Evolutionary conservation across 2,888 invertebrate species (phyloP).

Genomic region (Euclidia mi): DNA sequence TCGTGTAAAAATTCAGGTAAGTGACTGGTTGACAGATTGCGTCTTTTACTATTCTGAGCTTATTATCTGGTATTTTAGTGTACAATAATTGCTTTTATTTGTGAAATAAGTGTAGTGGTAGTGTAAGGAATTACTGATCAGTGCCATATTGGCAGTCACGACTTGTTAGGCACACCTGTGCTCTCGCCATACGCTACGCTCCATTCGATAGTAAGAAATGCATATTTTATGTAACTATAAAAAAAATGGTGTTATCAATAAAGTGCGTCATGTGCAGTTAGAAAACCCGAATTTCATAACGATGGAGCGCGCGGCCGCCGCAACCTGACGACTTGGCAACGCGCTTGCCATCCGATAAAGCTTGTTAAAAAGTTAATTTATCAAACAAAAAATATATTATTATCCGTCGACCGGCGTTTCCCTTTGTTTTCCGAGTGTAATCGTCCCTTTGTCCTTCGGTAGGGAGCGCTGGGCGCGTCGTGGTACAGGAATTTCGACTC

Average conservation of each 20-base stretch:
- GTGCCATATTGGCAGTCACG: constrained; percentile 65
- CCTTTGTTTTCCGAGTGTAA: constrained; percentile 87
- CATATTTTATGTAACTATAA: constrained; percentile 57
- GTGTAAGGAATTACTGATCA: constrained; percentile 48
- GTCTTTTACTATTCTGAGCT: constrained; percentile 83
- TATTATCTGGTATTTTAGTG: constrained; percentile 69
- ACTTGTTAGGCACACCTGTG: constrained; percentile 62
- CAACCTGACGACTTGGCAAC: constrained; percentile 80
- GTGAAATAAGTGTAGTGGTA: constrained; percentile 46
- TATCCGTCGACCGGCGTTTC: constrained; percentile 80
- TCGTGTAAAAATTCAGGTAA: constrained; percentile 86
- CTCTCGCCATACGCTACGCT: constrained; percentile 66
- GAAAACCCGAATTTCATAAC: constrained; percentile 79
- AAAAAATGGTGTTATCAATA: constrained; percentile 65
- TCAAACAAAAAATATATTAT: constrained; percentile 73
- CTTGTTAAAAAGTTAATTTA: constrained; percentile 70
- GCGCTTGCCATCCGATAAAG: constrained; percentile 67
- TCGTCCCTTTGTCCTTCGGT: constrained; percentile 86
- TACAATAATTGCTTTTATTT: constrained; percentile 69
- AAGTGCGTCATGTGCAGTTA: constrained; percentile 65
- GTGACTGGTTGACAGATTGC: constrained; percentile 87
- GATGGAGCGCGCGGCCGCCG: constrained; percentile 75
- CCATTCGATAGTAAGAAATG: constrained; percentile 41
- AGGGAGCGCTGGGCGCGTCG: constrained; percentile 84
- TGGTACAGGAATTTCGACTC: constrained; percentile 86